phyloP scores from a whole-genome alignment of 2,113 vertebrate species.

The Ailurus styani region DNA sequence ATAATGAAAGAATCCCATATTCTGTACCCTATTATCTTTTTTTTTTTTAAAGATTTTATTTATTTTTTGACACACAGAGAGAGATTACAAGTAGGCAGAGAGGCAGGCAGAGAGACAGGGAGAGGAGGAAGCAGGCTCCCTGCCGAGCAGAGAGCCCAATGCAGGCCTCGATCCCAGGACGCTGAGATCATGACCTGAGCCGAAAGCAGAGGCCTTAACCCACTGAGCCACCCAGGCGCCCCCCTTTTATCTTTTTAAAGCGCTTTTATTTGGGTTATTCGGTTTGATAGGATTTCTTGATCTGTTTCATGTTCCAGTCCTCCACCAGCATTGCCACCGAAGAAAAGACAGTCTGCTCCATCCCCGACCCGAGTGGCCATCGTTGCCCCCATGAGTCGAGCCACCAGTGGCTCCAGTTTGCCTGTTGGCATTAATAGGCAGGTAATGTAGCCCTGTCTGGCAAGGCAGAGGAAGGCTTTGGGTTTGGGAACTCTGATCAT shows the following conservation, averaged over 20 bases:
- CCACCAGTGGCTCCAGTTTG: conserved; percentile 91
- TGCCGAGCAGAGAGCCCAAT: no score
- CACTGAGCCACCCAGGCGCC: no score
- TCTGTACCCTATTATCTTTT: background rate
- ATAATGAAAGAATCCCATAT: background rate
- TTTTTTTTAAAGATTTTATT: background rate
- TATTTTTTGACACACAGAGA: no score
- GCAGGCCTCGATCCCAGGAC: no score
- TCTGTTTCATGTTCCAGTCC: conserved; percentile 85
- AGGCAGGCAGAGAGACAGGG: no score
- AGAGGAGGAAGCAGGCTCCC: no score
- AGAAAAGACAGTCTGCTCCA: conserved; percentile 94
- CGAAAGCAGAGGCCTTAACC: no score
- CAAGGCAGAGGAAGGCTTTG: fast-evolving
- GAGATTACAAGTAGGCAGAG: no score
- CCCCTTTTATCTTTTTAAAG: background rate
- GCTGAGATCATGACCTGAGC: no score
- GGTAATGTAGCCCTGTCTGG: conserved; percentile 78
- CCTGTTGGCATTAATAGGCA: conserved; percentile 93
- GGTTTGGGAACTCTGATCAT: background rate
- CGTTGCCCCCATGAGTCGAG: conserved; percentile 96
- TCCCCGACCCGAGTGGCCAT: conserved; percentile 95
- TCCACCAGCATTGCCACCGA: conserved; percentile 94
- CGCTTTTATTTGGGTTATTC: background rate
- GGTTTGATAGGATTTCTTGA: background rate